Base-by-base conservation (phyloP, 30 jellyfish, hydroid and myxozoan species). In the Phacellophora camtschatica region DNA sequence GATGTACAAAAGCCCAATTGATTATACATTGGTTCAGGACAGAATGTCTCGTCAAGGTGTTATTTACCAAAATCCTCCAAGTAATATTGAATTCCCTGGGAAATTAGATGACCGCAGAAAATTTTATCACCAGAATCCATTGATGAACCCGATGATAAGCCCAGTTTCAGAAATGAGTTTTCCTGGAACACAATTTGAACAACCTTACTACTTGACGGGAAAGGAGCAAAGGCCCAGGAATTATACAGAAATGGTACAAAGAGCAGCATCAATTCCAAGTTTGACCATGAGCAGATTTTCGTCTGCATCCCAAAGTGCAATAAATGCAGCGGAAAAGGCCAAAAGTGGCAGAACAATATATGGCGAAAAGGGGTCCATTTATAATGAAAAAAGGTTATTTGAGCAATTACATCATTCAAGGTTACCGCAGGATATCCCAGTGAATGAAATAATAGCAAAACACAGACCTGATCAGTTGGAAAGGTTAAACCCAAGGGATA, bases 231-330 rank as follows among this genome's bases (percentile, higher is more conserved):
- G 90, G 43, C 88, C 88, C 18, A 33, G 95, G 31, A 66, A 94
- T 1, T 46, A 36, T 16, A 20, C 71, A 8, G 98, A 91, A 30
- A 25, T 74, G 70, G 67, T 35, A 27, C 89, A 91, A 62, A 90
- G 98, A 3, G 81, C 96, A 32, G 98, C 95, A 7, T 29, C 75
- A n/a, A 80, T 91, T 16, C 98, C 98, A 32, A 90, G 53, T 42
- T 66, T 85, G 24, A 35, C 79, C 5, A 23, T 66, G 61, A 71
- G 39, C 30, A 35, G 83, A 42, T 71, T 82, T 6, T 61, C 84
- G 5, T 12, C 71, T 22, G 95, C 54, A 8, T 62, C 82, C 2
- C 57, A 37, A n/a, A 45, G 59, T 22, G 11, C 65, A 34, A 24
- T 41, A 8, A 74, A 53, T 1, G 50, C 41, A 55, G 30, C 46